These are phyloP conservation scores for Psettodes erumei DNA, from an alignment of 2,113 vertebrate genomes.

Conservation along the genomic window DNA sequence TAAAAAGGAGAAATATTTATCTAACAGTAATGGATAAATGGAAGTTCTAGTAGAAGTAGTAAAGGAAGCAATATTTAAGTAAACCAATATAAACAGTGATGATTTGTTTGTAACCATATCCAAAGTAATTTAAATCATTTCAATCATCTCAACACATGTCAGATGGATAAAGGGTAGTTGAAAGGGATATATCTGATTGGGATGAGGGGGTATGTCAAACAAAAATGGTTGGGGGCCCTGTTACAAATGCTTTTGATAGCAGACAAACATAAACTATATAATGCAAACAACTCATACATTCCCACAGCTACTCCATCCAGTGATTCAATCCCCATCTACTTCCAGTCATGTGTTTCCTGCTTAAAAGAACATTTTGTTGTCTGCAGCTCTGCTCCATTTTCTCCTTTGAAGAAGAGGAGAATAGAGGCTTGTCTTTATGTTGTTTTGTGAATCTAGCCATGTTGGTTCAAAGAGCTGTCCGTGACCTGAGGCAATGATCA, in stretches of 20 bases:
- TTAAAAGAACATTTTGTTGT: constrained; percentile 51
- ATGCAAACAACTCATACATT: too few relatives aligned
- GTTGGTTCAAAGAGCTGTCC: constrained; percentile 50
- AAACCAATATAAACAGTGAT: neutral
- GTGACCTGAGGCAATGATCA: constrained; percentile 53
- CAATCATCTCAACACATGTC: neutral
- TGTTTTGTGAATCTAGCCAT: constrained; percentile 45
- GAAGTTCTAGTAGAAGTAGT: neutral
- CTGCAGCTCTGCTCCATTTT: constrained; percentile 17
- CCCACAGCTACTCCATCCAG: constrained; percentile 4
- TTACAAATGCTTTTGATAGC: neutral
- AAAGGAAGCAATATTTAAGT: neutral
- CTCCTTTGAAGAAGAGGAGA: constrained; percentile 48
- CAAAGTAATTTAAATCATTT: neutral
- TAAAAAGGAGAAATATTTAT: too few relatives aligned
- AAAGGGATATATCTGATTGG: neutral
- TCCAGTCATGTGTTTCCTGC: constrained; percentile 35
- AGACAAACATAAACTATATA: too few relatives aligned
- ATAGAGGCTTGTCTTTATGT: constrained; percentile 54
- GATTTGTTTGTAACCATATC: neutral
- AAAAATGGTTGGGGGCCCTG: too few relatives aligned
- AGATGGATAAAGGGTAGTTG: neutral
- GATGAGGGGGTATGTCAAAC: too few relatives aligned
- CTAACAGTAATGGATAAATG: neutral
- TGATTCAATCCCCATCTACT: constrained; percentile 27